These are phyloP conservation scores for Poecile montanus DNA, from an alignment of 2,797 vertebrate genomes.

Conservation along the genomic window DNA sequence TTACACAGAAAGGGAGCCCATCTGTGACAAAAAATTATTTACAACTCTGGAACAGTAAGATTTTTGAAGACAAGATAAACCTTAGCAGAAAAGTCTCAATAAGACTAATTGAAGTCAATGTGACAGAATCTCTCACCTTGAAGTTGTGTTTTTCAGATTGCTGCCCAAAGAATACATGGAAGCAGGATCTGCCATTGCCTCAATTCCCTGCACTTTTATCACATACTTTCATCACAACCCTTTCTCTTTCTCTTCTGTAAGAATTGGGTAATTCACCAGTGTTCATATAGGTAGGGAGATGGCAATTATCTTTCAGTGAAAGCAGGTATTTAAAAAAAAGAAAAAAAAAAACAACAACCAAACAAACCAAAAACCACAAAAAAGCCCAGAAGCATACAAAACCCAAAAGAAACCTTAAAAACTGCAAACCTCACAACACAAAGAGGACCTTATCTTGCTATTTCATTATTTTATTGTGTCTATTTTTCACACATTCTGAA, in stretches of 20 bases:
- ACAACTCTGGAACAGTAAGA: background rate
- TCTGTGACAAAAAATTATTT: background rate
- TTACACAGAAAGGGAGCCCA: background rate
- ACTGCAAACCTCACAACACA: background rate
- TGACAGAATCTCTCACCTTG: background rate
- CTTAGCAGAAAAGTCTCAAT: background rate
- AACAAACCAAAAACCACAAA: background rate
- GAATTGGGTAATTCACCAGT: background rate
- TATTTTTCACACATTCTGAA: background rate
- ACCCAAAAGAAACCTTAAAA: background rate
- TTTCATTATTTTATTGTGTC: background rate
- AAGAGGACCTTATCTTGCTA: background rate
- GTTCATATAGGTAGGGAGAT: background rate
- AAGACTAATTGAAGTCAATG: background rate
- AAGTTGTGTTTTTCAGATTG: background rate
- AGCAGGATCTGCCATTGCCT: background rate
- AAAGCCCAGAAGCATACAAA: rapidly evolving
- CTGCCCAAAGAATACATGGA: background rate
- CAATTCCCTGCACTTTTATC: background rate
- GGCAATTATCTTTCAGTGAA: background rate
- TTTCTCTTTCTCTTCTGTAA: background rate
- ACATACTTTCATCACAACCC: background rate
- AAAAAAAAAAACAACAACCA: too few species aligned
- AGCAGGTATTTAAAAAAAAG: background rate
- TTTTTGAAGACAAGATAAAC: background rate